Percentiles rank a stretch among this genome's conserved stretches.
Conservation (phyloP, 2,797 vertebrate genomes). For the Percopsis omiscomaycus region DNA sequence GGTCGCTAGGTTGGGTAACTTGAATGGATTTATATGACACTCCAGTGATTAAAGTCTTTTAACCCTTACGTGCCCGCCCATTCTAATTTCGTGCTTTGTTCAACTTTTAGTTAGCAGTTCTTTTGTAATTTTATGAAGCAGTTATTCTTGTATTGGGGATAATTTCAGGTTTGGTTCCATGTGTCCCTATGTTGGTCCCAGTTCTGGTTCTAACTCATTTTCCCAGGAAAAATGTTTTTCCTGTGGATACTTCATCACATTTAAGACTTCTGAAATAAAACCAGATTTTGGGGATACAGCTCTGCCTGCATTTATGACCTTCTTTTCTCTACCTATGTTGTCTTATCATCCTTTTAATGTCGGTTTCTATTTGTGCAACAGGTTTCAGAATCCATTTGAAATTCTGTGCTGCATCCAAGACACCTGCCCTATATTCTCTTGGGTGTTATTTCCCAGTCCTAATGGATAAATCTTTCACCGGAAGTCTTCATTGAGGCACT, state of each 20-base stretch:
- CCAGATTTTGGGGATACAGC: no score
- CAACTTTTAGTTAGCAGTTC: no score
- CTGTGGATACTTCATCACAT: no score
- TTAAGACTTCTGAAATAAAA: no score
- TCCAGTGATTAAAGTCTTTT: background rate
- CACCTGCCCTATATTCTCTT: conserved; percentile 9
- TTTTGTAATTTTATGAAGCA: no score
- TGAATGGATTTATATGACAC: background rate
- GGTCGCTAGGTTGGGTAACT: no score
- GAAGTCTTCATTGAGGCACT: conserved; percentile 32
- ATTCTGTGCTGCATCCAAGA: conserved; percentile 27
- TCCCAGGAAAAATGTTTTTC: no score
- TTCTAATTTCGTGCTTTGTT: no score
- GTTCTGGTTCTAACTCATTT: no score
- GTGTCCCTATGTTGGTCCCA: no score
- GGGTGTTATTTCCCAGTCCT: conserved; percentile 46
- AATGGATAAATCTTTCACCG: conserved; percentile 42
- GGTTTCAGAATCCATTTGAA: conserved; percentile 33
- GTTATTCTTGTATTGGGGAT: no score
- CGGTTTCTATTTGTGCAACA: conserved; percentile 8
- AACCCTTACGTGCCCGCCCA: background rate
- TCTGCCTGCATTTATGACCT: background rate
- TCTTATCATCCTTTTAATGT: background rate
- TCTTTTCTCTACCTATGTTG: background rate
- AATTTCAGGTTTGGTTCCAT: no score